Evolutionary conservation across 2,888 invertebrate species (phyloP), one percentile per base, ranked within the genome.

Genomic region (Clivina fossor): DNA sequence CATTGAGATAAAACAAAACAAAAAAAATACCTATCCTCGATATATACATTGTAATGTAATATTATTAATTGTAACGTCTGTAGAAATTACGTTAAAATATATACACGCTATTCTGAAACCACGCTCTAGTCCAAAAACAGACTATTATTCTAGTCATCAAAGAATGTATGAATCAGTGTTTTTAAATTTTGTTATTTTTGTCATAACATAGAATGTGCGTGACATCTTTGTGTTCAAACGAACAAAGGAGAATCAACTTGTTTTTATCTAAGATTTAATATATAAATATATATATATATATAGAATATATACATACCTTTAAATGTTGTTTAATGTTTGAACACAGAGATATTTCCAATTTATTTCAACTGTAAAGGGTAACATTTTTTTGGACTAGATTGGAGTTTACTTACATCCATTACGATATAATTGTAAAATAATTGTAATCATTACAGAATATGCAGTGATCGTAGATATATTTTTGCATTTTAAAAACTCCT

Each of bases 1-100:
- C 26, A 28, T 33, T 43, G 40, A 51, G 24, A 5, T 41, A n/a
- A n/a, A n/a, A n/a, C n/a, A n/a, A n/a, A n/a, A n/a, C n/a, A n/a
- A 41, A 26, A 24, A 28, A 43, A 51, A 30, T 44, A 37, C 58
- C 58, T 63, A 60, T 64, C 65, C 64, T 64, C 61, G 62, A 65
- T 65, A 64, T 64, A 66, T 66, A 58, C 38, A 69, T 65, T 67
- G 64, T 67, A 65, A 68, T 68, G 67, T 69, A 67, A 66, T 66
- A 64, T 64, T 58, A 50, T 55, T n/a, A 55, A 35, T 65, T 64
- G 67, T 68, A 68, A 68, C 66, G 65, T 67, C 67, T 68, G 69
- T 67, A 67, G 66, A 57, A 60, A 56, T 61, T 61, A 62, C 61
- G 62, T 64, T 62, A 57, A 56, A 50, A 58, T 61, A 26, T 35